Conservation (phyloP, 2,888 invertebrate species). For the Eilema sororculum region DNA sequence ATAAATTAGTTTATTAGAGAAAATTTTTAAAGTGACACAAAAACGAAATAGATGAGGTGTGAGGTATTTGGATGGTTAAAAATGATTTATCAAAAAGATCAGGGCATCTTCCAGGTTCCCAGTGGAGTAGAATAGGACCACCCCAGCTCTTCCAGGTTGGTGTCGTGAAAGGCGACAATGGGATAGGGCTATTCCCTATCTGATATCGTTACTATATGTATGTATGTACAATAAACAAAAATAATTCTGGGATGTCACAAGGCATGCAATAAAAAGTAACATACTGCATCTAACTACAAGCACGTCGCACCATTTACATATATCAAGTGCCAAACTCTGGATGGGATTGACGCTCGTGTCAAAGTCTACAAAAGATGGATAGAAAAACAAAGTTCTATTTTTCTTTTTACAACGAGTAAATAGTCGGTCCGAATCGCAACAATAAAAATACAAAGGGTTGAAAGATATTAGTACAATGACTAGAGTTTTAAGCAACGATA, state of each 20-base stretch:
- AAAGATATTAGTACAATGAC: conserved; percentile 61
- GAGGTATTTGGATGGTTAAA: background rate
- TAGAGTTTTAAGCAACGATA: conserved; percentile 61
- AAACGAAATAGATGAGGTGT: background rate
- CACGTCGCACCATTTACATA: conserved; percentile 19
- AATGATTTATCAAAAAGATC: too few relatives aligned
- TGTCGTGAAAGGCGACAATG: too few relatives aligned
- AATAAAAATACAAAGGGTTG: conserved; percentile 59
- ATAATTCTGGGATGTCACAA: too few relatives aligned
- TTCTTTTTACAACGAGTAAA: conserved; percentile 24
- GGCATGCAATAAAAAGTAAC: too few relatives aligned
- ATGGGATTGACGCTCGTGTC: background rate
- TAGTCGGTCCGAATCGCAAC: conserved; percentile 35
- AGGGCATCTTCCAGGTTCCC: too few relatives aligned
- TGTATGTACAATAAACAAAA: too few relatives aligned
- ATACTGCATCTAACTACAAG: background rate
- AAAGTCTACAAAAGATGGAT: conserved; percentile 38
- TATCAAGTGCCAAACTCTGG: conserved; percentile 27
- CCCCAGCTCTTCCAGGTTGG: too few relatives aligned
- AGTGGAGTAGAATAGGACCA: too few relatives aligned
- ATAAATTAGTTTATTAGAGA: background rate
- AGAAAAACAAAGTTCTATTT: conserved; percentile 9
- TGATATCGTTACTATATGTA: too few relatives aligned
- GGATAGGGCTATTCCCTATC: too few relatives aligned
- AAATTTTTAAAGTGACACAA: background rate